Conservation (phyloP, 2,797 vertebrate genomes). For the Argyrosomus regius region DNA sequence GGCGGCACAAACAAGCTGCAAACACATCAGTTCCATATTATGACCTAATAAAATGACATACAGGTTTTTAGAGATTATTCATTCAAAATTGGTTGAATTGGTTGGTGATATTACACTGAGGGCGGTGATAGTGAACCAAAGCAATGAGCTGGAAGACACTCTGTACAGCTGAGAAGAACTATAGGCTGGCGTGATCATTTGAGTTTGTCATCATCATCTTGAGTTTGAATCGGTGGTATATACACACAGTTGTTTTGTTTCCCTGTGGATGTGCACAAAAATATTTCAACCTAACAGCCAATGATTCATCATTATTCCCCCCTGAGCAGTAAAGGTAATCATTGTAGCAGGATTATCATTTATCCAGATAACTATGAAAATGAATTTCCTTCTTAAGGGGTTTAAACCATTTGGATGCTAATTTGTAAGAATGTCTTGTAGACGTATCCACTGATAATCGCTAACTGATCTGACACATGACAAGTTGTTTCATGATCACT, state of each 20-base stretch:
- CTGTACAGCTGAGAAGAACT: background rate
- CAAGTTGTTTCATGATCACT: slow-evolving; percentile 26
- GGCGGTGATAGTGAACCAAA: background rate
- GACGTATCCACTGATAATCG: slow-evolving; percentile 18
- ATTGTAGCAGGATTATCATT: slow-evolving; percentile 1
- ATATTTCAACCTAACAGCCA: slow-evolving; percentile 2
- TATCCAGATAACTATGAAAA: background rate
- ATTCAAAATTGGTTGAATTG: too few relatives aligned
- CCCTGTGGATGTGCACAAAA: background rate
- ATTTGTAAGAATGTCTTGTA: slow-evolving; percentile 2
- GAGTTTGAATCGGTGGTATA: too few relatives aligned
- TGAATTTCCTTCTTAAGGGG: background rate
- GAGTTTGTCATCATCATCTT: background rate
- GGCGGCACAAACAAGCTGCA: background rate
- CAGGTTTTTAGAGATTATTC: background rate
- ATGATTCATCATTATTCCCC: background rate
- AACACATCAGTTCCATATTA: background rate
- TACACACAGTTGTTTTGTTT: background rate
- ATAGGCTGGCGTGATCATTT: background rate
- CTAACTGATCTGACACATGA: slow-evolving; percentile 24
- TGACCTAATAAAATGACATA: background rate
- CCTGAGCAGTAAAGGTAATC: background rate
- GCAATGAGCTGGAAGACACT: background rate
- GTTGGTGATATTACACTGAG: background rate
- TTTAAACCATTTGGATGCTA: slow-evolving; percentile 9